These are phyloP conservation scores for Prunella strophiata DNA, from an alignment of 2,797 vertebrate genomes.

Conservation along the genomic window DNA sequence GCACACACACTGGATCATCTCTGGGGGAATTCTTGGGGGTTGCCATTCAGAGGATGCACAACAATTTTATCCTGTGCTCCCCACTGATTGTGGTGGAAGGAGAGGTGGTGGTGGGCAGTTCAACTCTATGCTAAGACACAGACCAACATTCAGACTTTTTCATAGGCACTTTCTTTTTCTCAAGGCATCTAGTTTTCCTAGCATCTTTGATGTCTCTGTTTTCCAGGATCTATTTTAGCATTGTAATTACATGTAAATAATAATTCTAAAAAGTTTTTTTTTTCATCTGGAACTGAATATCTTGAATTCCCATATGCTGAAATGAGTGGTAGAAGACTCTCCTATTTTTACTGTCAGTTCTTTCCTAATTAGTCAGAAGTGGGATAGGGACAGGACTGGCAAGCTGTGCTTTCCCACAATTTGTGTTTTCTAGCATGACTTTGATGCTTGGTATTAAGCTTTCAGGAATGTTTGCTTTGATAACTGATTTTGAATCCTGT, in stretches of 20 bases:
- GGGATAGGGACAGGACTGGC: neutral
- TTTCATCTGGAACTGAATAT: neutral
- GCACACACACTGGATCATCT: neutral
- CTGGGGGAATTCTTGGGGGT: neutral
- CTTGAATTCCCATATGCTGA: neutral
- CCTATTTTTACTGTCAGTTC: neutral
- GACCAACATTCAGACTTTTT: neutral
- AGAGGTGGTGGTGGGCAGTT: neutral
- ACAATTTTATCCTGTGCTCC: neutral
- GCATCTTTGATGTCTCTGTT: neutral
- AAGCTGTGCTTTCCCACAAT: neutral
- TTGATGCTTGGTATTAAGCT: neutral
- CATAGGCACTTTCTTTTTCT: neutral
- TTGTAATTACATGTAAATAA: neutral
- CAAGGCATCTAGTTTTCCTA: neutral
- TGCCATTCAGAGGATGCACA: neutral
- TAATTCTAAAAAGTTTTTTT: neutral
- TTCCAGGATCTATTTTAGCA: neutral
- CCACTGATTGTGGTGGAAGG: neutral
- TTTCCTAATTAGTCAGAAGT: neutral
- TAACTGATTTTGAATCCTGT: neutral
- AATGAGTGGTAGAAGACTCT: neutral
- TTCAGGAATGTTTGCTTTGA: conserved; percentile 13
- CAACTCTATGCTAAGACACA: neutral
- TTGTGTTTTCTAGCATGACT: neutral